Percentiles rank a stretch among this genome's conserved stretches.
phyloP scores from a whole-genome alignment of 2,797 vertebrate genomes.

The Simalia tracyae region DNA sequence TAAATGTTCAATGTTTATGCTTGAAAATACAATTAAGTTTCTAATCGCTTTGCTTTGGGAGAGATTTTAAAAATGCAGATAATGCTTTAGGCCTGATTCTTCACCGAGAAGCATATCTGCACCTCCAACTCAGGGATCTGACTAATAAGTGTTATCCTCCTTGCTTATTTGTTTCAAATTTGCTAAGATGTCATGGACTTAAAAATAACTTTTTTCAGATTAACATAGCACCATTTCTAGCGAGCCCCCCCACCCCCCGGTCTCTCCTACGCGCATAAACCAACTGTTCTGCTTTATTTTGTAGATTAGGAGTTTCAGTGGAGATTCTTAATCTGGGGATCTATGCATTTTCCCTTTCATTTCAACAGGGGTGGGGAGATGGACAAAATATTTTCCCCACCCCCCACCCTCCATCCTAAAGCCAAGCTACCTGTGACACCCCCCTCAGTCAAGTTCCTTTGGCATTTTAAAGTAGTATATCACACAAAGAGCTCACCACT shows the following conservation, averaged over 20 bases:
- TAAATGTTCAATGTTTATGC: neutral
- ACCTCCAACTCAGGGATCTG: neutral
- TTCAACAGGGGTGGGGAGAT: neutral
- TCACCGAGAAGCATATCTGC: neutral
- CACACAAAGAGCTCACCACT: neutral
- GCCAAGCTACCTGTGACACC: too few relatives aligned
- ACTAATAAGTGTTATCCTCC: neutral
- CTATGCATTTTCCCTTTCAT: neutral
- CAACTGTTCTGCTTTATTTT: neutral
- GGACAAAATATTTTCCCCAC: neutral
- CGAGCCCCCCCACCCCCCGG: neutral
- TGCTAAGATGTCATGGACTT: neutral
- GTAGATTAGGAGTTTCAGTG: neutral
- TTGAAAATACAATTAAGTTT: neutral
- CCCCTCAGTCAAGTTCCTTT: neutral
- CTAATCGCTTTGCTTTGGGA: neutral
- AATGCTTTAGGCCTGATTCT: neutral
- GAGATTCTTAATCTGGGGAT: neutral
- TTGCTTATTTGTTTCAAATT: neutral
- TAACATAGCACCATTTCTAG: neutral
- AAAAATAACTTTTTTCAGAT: neutral
- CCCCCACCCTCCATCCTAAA: too few relatives aligned
- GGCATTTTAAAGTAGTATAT: neutral
- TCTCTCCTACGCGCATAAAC: neutral
- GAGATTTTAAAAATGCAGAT: neutral